Evolutionary conservation across 2,888 invertebrate genomes (phyloP), one percentile per base, ranked within the genome.

Genomic region (Plagiodera versicolora): DNA sequence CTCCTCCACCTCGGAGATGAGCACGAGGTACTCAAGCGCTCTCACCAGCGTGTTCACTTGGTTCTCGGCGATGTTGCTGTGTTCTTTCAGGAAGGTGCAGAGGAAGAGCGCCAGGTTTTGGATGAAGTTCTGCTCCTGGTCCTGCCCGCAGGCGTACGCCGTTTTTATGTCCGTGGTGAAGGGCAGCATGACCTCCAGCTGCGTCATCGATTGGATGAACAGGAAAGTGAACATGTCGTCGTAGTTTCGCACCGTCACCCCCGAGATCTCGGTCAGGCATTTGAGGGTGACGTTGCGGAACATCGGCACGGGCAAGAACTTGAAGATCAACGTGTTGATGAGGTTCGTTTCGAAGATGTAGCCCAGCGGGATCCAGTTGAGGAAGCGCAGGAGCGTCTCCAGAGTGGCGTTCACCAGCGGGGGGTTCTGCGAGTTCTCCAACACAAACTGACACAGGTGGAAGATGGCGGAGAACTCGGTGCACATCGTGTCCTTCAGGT

Each of bases 311-410:
- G 94, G 94, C 67, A 99, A 85, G 83, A 99, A 99, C 87, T 97
- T 98, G 79, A 90, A 92, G 75, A 95, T 93, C 57, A 99, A 85
- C 56, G 96, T 96, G 73, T 89, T 90, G 73, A 98, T 95, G 58
- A 99, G 84, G 79, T 96, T 94, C 70, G 99, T 99, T 85, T 99
- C 98, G 84, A 99, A 99, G 79, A 99, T 98, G 80, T 99, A 99
- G 10, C 99, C 99, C 65, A 99, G 85, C n/a, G 99, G 99, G 76
- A 99, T 98, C 99, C 99, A 99, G 79, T 98, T 98, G 45, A 99
- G 85, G 84, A 99, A 99, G 78, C 96, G 87, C 70, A 99, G 83
- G 58, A 99, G 84, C 2, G 99, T 99, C 79, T 98, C 96, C 67
- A 99, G 84, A 0, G 98, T 99, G 2, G 96, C 92, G 74, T 94